Evolutionary conservation across 1,140 invertebrate species (phyloP), one percentile per base, ranked within the genome.

Genomic region (Hermetia illucens): DNA sequence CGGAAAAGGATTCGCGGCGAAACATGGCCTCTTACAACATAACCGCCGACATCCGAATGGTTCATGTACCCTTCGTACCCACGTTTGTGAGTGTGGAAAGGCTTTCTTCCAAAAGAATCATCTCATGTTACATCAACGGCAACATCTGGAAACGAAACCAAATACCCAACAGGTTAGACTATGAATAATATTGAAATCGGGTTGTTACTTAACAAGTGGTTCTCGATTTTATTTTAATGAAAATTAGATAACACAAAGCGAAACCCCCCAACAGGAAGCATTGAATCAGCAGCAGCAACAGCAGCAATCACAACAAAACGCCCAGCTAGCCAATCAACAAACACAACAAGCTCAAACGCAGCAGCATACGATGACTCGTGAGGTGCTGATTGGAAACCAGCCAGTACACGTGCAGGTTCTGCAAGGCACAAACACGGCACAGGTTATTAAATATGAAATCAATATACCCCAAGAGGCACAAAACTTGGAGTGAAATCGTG

Each of bases 81-180:
- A 78, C 53, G 77, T 81, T 8, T 87, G 84, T 50, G 79, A 82
- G 45, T 89, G 86, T 53, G 82, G 81, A 30, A 88, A 87, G 57
- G 80, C 80, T 13, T 89, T 89, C 70, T 83, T 82, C 65, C 82
- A 85, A 55, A 84, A 84, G 61, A 83, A 83, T 61, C 80, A 84
- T 51, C 57, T 86, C 37, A 69, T 82, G 53, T 59, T 84, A 19
- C 84, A 89, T 59, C 78, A 82, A 52, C 64, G 80, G 13, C 81
- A 83, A 46, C 83, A 87, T 55, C 79, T 84, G 72, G 81, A 85
- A 55, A 60, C 57, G 32, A 60, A 60, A 49, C 57, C 57, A 46
- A 45, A 66, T 72, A 30, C 67, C 67, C 27, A 63, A 62, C 40
- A 43, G 24, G 40, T 41, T 24, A 6, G 4, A 22, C 15, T 24